Evolutionary conservation across 2,113 vertebrate genomes (phyloP).

Genomic region (Motacilla tschutschensis): DNA sequence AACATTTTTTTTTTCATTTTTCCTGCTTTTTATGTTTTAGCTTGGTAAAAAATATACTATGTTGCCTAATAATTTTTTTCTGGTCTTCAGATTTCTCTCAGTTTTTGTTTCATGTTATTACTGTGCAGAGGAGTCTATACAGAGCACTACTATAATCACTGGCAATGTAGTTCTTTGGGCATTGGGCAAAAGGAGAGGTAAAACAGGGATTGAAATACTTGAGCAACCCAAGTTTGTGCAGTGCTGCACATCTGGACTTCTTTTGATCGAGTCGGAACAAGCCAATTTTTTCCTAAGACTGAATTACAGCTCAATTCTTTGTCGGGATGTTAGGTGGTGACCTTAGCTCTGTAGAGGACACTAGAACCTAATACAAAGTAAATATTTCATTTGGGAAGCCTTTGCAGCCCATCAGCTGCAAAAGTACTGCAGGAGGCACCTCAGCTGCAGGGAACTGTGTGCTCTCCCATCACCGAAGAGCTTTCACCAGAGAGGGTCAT

Average conservation of each 20-base stretch:
- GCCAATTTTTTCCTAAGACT: neutral
- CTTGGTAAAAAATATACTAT: neutral
- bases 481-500: rapidly evolving
- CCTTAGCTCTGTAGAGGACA: neutral
- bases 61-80: neutral
- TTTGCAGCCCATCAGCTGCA: neutral
- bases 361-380: constrained; percentile 4
- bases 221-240: neutral
- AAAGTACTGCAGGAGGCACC: neutral
- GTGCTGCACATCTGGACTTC: neutral
- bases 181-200: neutral
- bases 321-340: neutral
- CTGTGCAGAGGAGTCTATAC: neutral
- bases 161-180: neutral
- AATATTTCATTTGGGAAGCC: constrained; percentile 35
- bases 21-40: neutral
- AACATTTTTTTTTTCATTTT: neutral
- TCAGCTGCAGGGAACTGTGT: rapidly evolving
- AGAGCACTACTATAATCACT: neutral
- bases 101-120: neutral
- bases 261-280: neutral
- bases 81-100: neutral
- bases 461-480: neutral
- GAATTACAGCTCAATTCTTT: neutral
- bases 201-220: neutral